Conservation (phyloP, 2,797 vertebrate genomes). For the Micropoecilia bifurca region DNA sequence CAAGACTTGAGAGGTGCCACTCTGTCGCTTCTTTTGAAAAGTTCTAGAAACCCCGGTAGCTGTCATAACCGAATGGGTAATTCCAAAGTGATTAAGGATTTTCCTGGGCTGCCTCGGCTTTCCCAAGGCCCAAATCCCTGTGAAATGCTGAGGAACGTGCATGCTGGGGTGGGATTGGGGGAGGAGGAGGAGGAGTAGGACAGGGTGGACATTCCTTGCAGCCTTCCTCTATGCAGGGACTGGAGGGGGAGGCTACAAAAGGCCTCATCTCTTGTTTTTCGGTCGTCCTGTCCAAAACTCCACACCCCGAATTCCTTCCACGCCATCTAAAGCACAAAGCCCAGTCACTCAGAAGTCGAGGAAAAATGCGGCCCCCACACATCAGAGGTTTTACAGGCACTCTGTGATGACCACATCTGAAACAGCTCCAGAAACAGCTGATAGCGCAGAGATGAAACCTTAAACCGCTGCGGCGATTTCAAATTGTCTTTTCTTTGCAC, state of each 20-base stretch:
- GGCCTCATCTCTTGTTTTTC: conserved; percentile 71
- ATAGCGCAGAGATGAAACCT: conserved; percentile 5
- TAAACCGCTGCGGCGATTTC: conserved; percentile 14
- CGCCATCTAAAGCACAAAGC: conserved; percentile 25
- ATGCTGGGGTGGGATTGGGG: conserved; percentile 47
- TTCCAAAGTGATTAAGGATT: conserved; percentile 81
- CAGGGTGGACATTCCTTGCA: conserved; percentile 64
- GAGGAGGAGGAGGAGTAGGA: conserved; percentile 3
- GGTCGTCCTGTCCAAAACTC: conserved; percentile 60
- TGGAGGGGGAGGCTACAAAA: conserved; percentile 66
- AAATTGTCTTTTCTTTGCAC: not conserved
- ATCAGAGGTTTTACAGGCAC: conserved; percentile 15
- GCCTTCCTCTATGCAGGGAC: conserved; percentile 65
- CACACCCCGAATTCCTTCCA: conserved; percentile 62
- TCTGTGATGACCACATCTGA: not conserved
- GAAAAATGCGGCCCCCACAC: not conserved
- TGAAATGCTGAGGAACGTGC: conserved; percentile 77
- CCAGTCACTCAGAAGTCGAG: not conserved
- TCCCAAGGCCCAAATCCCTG: conserved; percentile 83
- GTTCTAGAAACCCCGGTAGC: conserved; percentile 58
- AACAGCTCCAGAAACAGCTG: conserved; percentile 8
- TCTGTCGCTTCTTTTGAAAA: conserved; percentile 66
- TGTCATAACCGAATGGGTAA: conserved; percentile 71
- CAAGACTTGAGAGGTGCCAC: conserved; percentile 64
- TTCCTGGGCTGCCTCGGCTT: conserved; percentile 73